phyloP scores from a whole-genome alignment of 1,140 invertebrate species.

The Ruditapes philippinarum region DNA sequence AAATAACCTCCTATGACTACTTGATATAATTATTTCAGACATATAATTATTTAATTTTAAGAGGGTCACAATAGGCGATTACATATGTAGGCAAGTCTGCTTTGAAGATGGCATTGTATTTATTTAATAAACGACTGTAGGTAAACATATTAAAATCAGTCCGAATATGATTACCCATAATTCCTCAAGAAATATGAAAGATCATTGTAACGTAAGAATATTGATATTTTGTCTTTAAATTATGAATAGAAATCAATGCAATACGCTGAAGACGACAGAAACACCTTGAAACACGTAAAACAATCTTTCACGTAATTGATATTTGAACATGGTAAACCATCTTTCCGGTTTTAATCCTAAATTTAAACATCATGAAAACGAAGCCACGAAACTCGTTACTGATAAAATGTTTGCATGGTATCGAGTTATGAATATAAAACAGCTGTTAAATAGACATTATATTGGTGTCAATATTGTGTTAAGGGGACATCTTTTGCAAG shows the following conservation, averaged over 20 bases:
- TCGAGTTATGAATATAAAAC: constrained; percentile 69
- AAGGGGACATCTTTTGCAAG: constrained; percentile 25
- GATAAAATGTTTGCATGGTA: constrained; percentile 61
- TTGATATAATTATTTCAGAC: too few relatives aligned
- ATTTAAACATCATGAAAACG: constrained; percentile 56
- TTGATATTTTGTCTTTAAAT: constrained; percentile 16
- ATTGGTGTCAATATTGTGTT: constrained; percentile 54
- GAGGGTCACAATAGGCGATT: too few relatives aligned
- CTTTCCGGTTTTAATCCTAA: constrained; percentile 29
- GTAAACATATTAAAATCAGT: too few relatives aligned
- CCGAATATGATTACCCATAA: too few relatives aligned
- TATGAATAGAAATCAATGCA: constrained; percentile 2
- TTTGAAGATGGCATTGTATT: too few relatives aligned
- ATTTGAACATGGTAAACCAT: constrained; percentile 64
- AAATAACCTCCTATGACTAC: too few relatives aligned
- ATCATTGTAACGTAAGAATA: constrained; percentile 7
- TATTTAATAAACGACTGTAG: too few relatives aligned
- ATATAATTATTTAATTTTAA: too few relatives aligned
- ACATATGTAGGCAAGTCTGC: too few relatives aligned
- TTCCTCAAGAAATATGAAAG: background rate
- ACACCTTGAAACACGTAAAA: constrained; percentile 62
- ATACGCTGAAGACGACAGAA: constrained; percentile 21
- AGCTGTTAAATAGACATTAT: constrained; percentile 51
- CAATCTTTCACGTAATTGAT: constrained; percentile 64
- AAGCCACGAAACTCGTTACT: constrained; percentile 66